phyloP scores from a whole-genome alignment of 2,113 vertebrate species.

The Azemiops feae region DNA sequence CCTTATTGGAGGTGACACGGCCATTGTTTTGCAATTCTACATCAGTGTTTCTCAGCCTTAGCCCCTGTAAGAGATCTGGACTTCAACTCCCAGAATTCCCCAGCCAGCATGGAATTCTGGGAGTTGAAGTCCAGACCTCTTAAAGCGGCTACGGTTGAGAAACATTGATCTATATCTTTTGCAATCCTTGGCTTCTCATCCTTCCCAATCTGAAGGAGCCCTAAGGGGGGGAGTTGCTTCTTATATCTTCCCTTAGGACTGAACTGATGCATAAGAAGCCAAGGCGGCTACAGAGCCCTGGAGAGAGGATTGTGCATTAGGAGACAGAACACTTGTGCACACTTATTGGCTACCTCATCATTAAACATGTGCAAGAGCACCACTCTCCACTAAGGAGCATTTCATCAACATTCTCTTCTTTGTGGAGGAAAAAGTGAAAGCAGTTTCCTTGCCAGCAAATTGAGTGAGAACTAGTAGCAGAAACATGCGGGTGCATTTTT shows the following conservation, averaged over 20 bases:
- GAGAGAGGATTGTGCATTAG: not conserved
- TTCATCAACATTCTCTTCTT: not conserved
- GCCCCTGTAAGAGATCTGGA: not conserved
- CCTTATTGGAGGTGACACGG: not conserved
- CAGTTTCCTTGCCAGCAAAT: not conserved
- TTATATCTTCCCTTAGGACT: not conserved
- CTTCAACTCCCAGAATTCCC: not conserved
- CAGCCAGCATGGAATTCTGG: not conserved
- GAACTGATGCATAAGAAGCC: not conserved
- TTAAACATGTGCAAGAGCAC: not conserved
- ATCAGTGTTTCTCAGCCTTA: not conserved
- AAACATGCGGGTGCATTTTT: not conserved
- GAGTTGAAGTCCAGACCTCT: not conserved
- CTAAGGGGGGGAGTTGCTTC: not conserved
- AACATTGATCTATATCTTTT: not conserved
- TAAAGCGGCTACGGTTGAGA: not conserved
- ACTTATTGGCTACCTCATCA: not conserved
- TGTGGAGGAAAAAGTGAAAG: not conserved
- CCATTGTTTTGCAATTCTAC: not conserved
- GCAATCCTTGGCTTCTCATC: not conserved
- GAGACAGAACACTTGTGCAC: not conserved
- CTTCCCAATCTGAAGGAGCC: not conserved
- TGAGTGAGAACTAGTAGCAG: not conserved
- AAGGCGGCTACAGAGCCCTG: not conserved
- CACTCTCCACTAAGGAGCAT: not conserved